Evolutionary conservation across 2,888 invertebrate species (phyloP), one percentile per base, ranked within the genome.

Genomic region (Tetragnatha montana): DNA sequence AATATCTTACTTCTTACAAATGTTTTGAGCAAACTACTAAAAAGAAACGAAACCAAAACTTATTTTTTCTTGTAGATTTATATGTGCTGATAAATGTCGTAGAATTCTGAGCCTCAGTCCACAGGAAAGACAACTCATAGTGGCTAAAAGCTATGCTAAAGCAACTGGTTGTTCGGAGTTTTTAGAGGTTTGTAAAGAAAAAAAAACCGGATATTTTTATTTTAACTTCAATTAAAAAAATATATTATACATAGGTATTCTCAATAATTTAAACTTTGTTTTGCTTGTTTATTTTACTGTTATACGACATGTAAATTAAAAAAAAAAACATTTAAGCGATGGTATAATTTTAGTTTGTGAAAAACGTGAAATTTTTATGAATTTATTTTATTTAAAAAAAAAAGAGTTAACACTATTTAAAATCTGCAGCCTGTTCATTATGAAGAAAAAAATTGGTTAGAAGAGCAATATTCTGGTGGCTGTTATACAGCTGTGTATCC

Each of bases 381-480:
- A 4, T 35, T 35, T 2, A 2, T 35, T 35, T 35, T 8, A 73
- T 35, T 22, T 19, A 1, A 12, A 73, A n/a, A 47, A 10, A n/a
- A 0, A 35, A 17, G 10, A 47, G n/a, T n/a, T 47, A 49, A 47
- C 6, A 69, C 71, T 1, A 22, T 85, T 14, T 78, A 50, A 51
- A 49, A 35, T 17, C 75, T 84, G 10, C 35, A 92, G 90, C 91
- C 91, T 10, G 84, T 91, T 50, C 91, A 91, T 84, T 92, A 92
- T 47, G 93, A 93, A 89, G 93, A 93, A 88, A 91, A 92, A 85
- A 92, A 93, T 91, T 93, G 93, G 93, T 91, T 92, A 78, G 92
- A 90, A 14, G 93, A 93, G 85, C 92, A 93, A 83, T 93, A 93
- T 92, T 92, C 93, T 1, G 93, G 93, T 6, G 93, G 93, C 10